Evolutionary conservation across 1,140 invertebrate species (phyloP).

Genomic region (Tribolium madens): DNA sequence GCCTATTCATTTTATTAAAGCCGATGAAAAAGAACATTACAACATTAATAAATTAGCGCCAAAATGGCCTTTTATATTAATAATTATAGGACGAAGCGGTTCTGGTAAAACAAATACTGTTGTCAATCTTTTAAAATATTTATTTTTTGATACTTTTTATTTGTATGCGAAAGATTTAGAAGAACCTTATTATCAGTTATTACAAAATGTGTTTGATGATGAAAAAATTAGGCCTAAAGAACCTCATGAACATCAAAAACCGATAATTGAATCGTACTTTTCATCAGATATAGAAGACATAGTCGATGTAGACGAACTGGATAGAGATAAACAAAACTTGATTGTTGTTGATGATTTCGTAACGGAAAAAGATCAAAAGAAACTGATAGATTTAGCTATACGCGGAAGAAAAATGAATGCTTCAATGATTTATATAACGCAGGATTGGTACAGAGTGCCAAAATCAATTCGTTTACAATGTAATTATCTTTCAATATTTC

Average conservation of each 20-base stretch:
- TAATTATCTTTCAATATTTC: slow-evolving; percentile 48
- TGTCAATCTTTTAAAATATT: slow-evolving; percentile 46
- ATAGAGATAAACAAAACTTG: slow-evolving; percentile 45
- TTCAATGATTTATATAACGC: slow-evolving; percentile 41
- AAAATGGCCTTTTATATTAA: slow-evolving; percentile 41
- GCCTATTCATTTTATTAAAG: slow-evolving; percentile 43
- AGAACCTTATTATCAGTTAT: slow-evolving; percentile 45
- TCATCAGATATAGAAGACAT: slow-evolving; percentile 43
- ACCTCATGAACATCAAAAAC: too few species aligned
- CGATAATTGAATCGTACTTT: slow-evolving; percentile 42
- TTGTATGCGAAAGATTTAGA: slow-evolving; percentile 45
- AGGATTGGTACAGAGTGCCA: slow-evolving; percentile 48
- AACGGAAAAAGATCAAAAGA: slow-evolving; percentile 42
- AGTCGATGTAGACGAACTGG: slow-evolving; percentile 45
- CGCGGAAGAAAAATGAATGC: slow-evolving; percentile 40
- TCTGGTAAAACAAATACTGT: slow-evolving; percentile 45
- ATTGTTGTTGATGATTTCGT: slow-evolving; percentile 41
- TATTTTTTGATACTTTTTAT: slow-evolving; percentile 45
- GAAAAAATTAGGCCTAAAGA: too few species aligned
- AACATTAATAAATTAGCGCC: slow-evolving; percentile 39
- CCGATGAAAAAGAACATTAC: slow-evolving; percentile 41
- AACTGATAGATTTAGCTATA: slow-evolving; percentile 38
- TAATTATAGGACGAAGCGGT: slow-evolving; percentile 36
- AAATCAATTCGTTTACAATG: slow-evolving; percentile 46
- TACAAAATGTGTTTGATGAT: slow-evolving; percentile 47